Evolutionary conservation across 92 coral and sea anemone genomes (phyloP).

Genomic region (Montipora capitata): DNA sequence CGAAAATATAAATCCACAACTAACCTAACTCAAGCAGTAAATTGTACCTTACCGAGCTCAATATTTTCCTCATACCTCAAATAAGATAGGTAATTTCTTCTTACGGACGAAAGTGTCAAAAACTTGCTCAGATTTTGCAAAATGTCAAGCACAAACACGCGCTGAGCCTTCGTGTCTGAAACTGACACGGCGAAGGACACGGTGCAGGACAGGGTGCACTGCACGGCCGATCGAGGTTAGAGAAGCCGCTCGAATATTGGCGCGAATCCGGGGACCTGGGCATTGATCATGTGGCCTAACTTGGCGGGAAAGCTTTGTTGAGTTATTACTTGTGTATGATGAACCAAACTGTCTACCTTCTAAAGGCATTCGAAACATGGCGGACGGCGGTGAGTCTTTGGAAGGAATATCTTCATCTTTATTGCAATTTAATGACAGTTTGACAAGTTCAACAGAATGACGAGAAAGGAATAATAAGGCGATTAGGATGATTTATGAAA

Average conservation of each 20-base stretch:
- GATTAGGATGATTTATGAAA: no score
- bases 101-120: constrained; percentile 14
- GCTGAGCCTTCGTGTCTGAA: not conserved
- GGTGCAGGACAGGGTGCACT: no score
- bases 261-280: constrained; percentile 52
- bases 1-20: not conserved
- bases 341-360: not conserved
- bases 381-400: constrained; percentile 16
- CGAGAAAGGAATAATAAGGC: no score
- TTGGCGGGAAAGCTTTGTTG: constrained; percentile 62
- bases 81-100: not conserved
- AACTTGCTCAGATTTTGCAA: not conserved
- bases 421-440: no score
- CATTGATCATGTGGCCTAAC: constrained; percentile 7
- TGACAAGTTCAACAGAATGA: no score
- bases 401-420: no score
- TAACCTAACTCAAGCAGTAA: not conserved
- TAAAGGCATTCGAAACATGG: constrained; percentile 22
- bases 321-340: not conserved
- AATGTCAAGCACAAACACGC: not conserved
- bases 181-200: not conserved
- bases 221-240: no score
- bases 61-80: not conserved
- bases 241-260: constrained; percentile 37
- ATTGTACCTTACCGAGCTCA: not conserved